These are phyloP conservation scores for Caranx ignobilis DNA, from an alignment of 2,113 vertebrate species.

Conservation along the genomic window DNA sequence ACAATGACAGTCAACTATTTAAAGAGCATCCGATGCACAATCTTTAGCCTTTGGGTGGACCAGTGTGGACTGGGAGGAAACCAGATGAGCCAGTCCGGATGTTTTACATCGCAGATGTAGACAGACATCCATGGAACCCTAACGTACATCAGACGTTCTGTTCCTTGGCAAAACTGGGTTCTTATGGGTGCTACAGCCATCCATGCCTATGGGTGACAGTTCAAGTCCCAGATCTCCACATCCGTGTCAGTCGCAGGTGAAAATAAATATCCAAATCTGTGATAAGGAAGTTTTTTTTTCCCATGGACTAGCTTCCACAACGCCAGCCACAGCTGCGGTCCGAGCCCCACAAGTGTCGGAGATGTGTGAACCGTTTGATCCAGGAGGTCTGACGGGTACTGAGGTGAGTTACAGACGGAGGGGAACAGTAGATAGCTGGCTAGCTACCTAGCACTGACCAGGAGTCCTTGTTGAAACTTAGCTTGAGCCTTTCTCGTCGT, in stretches of 20 bases:
- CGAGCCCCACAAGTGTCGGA: slow-evolving; percentile 3
- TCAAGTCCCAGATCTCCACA: slow-evolving; percentile 14
- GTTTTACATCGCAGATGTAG: slow-evolving; percentile 11
- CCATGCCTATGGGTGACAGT: slow-evolving; percentile 15
- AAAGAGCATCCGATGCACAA: slow-evolving; percentile 39
- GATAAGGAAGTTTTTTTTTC: background rate
- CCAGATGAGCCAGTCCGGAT: background rate
- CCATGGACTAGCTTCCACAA: slow-evolving; percentile 19
- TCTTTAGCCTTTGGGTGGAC: slow-evolving; percentile 38
- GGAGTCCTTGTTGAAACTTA: slow-evolving; percentile 40
- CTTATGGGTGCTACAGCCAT: slow-evolving; percentile 29
- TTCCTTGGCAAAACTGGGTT: background rate
- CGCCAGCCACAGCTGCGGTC: slow-evolving; percentile 1
- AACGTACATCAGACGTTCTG: background rate
- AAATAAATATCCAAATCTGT: background rate
- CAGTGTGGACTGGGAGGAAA: slow-evolving; percentile 21
- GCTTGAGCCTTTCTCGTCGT: slow-evolving; percentile 15
- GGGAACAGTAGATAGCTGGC: slow-evolving; percentile 28
- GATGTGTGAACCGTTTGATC: slow-evolving; percentile 8
- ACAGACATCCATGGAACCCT: background rate
- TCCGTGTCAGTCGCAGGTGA: slow-evolving; percentile 1
- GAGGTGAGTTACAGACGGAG: slow-evolving; percentile 27
- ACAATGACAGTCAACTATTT: slow-evolving; percentile 38
- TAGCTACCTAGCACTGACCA: slow-evolving; percentile 38
- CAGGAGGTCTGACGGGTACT: slow-evolving; percentile 1